Percentiles rank a stretch among this genome's conserved stretches.
Conservation (phyloP, 2,113 vertebrate species). For the Heterocephalus glaber region DNA sequence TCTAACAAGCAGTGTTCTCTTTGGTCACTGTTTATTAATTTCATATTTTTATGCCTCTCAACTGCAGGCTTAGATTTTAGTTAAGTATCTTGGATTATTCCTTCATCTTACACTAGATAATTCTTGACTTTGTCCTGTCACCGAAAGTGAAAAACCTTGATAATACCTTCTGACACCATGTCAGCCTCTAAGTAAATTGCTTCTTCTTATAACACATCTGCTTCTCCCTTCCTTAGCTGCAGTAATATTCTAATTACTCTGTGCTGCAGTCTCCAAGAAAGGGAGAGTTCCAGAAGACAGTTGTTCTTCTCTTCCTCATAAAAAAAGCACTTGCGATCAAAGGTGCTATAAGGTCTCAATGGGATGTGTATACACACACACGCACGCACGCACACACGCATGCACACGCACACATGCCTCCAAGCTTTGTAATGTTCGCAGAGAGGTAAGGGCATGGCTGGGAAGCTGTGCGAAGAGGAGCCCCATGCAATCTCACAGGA, state of each 20-base stretch:
- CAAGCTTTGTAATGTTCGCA: neutral
- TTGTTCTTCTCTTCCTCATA: neutral
- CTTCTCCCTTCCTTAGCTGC: neutral
- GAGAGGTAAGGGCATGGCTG: constrained; percentile 7
- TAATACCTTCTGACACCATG: constrained; percentile 24
- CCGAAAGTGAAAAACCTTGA: constrained; percentile 7
- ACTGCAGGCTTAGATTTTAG: neutral
- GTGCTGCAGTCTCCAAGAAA: constrained; percentile 16
- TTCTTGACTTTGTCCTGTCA: neutral
- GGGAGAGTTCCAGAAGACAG: neutral
- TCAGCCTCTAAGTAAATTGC: neutral
- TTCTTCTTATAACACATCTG: neutral
- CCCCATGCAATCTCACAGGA: neutral
- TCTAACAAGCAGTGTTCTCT: neutral
- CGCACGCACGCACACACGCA: neutral
- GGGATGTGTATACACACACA: too few relatives aligned
- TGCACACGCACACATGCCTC: neutral
- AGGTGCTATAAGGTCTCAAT: constrained; percentile 6
- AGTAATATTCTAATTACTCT: constrained; percentile 42
- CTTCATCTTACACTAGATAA: neutral
- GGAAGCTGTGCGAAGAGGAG: neutral
- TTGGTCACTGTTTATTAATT: neutral
- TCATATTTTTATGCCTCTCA: neutral
- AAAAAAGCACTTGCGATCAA: constrained; percentile 16
- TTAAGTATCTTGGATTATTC: neutral